Base-by-base conservation (phyloP, 2,888 invertebrate genomes). In the Leptura quadrifasciata region DNA sequence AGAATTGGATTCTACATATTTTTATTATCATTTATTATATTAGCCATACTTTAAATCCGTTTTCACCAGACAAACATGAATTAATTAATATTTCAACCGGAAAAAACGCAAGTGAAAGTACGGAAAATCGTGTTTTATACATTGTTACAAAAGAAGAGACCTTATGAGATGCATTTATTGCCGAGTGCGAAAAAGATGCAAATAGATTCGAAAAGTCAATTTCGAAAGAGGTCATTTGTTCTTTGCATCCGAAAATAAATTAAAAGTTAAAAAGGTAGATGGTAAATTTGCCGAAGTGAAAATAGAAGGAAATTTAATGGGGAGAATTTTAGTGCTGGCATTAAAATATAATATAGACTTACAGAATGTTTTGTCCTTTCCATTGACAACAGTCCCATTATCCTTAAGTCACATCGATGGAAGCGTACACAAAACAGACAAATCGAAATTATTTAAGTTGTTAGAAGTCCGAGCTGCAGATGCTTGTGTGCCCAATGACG, bases 181-280 rank as follows among this genome's bases (percentile, higher is more conserved):
- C 39, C 9, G 76, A 76, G 69, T 76, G 73, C 54, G 18, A 18
- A 21, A 21, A 60, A 24, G 63, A 73, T 63, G 63, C 61, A 63
- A 58, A 52, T 27, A 74, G 74, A 55, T 74, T 76, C 55, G 74
- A 74, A 76, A 69, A 63, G 15, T 61, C 74, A 12, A 76, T 76
- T 74, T 21, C 69, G 31, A 76, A 63, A 39, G 60, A 70, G 47
- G 61, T 24, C 35, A 76, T 74, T 31, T 47, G 35, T 17, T 74
- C 60, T 76, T 76, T 71, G 76, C 76, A 21, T 76, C 74, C 17
- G 74, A 76, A 74, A 74, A 76, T 74, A 71, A 74, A 47, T 12
- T 69, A 57, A 74, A 70, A 64, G 24, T 74, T 35, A 58, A 64
- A n/a, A 64, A 55, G 64, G 27, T 12, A 12, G 35, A 73, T 64